Evolutionary conservation across 2,797 vertebrate genomes (phyloP), one percentile per base, ranked within the genome.

Genomic region (Sebastolobus altivelis): DNA sequence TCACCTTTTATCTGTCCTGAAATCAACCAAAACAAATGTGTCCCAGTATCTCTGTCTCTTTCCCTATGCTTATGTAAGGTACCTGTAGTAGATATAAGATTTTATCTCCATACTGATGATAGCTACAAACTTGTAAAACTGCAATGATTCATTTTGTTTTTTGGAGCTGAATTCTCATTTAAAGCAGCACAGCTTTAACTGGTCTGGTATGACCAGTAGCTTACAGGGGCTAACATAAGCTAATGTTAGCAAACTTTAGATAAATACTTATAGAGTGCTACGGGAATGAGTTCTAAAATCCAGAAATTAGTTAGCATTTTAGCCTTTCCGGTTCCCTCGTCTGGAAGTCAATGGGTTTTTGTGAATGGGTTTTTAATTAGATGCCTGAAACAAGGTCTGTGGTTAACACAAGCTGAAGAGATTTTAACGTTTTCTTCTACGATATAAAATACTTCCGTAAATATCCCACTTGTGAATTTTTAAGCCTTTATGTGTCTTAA

Each of bases 1-100:
- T 84, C 79, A 83, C 49, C 74, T 74, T 82, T 82, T 71, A 63
- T 74, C 27, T n/a, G 38, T 59, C 65, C 54, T 67, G 5, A 74
- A 40, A 55, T 63, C 6, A 0, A 71, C 61, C 33, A 38, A 46
- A 65, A 38, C 25, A 29, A 40, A 56, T 55, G 22, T 4, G 20
- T 29, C 56, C n/a, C 33, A 18, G 31, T 12, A 1, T 14, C 58
- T 65, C 29, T 4, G 33, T 49, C 8, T 72, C 12, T 61, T 29
- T 35, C 52, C 2, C 20, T 20, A 0, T 13, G 8, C 16, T 8
- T 20, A 1, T 12, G 59, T 56, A 7, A 38, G 25, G 33, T 25
- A 37, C 14, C 9, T 65, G 40, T 16, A 11, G 10, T 58, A 61
- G 27, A 25, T 40, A 59, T 8, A 9, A 20, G 3, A 55, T 14